Evolutionary conservation across 2,113 vertebrate species (phyloP), one percentile per base, ranked within the genome.

Genomic region (Jacana jacana): DNA sequence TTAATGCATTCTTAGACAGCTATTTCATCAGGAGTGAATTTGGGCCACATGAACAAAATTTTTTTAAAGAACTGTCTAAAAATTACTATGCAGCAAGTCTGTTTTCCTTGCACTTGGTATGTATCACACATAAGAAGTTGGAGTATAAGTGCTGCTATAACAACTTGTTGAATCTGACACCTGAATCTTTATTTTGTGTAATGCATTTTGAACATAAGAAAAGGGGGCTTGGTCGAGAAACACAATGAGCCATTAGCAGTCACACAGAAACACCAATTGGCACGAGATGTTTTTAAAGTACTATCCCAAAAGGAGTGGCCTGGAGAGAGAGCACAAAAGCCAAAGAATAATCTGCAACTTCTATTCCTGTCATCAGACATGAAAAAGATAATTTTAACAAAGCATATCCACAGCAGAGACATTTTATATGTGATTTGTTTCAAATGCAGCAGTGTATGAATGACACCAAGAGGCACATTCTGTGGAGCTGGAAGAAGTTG

Each of bases 1-100:
- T 16, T 54, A 91, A 91, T 89, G 54, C 13, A 76, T 92, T 89
- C 44, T 87, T 87, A 94, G 95, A 93, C 88, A 89, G 55, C 81
- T 58, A 8, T 86, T 88, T 93, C 54, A 70, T 95, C 73, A 60
- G 52, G 57, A 85, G 58, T 4, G 5, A 83, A 66, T 89, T 55
- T 89, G n/a, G 89, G 61, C 85, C 66, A 64, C 64, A 42, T 1
- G 80, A 86, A 72, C 55, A 76, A 79, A 40, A 22, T 22, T 82
- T 81, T 92, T 94, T 95, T 60, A 68, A 18, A 14, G 63, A 89
- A 61, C 10, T 20, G 33, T 55, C 61, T 93, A 72, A 66, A 71
- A 80, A 91, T 95, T 97, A 64, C 31, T 73, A 79, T 95, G 95
- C 94, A 40, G 60, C 24, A 64, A 49, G 55, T 22, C 73, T 92